Evolutionary conservation across 2,888 invertebrate species (phyloP).

Genomic region (Phasia obesa): DNA sequence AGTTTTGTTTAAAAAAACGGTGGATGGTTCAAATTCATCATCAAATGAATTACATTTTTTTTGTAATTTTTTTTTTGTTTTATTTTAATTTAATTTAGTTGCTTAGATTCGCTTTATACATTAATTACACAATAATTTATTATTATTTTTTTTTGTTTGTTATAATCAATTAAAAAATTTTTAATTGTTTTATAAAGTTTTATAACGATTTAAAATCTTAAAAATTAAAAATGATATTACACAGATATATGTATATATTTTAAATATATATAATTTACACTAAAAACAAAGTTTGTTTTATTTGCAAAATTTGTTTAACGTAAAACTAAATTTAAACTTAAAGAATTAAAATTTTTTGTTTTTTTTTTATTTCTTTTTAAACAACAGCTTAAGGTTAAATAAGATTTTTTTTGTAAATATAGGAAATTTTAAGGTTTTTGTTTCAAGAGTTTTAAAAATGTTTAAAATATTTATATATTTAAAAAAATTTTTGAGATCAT

Average conservation of each 20-base stretch:
- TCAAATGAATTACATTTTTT: conserved; percentile 74
- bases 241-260: conserved; percentile 68
- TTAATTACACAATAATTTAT: conserved; percentile 62
- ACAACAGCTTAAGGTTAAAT: conserved; percentile 32
- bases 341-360: conserved; percentile 37
- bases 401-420: conserved; percentile 26
- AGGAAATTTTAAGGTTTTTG: conserved; percentile 57
- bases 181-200: conserved; percentile 63
- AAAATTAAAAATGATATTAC: conserved; percentile 65
- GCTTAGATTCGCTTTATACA: conserved; percentile 68
- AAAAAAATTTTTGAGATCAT: conserved; percentile 68
- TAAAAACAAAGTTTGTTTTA: conserved; percentile 52
- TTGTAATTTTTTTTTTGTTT: conserved; percentile 54
- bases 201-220: conserved; percentile 73
- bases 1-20: conserved; percentile 77
- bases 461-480: conserved; percentile 55
- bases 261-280: conserved; percentile 62
- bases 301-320: conserved; percentile 16
- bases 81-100: conserved; percentile 59
- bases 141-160: conserved; percentile 44
- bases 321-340: conserved; percentile 56
- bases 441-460: conserved; percentile 3
- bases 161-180: conserved; percentile 45
- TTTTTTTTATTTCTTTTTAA: conserved; percentile 19
- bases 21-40: conserved; percentile 79